Conservation (phyloP, 2,113 vertebrate species). For the Eulemur macaco region DNA sequence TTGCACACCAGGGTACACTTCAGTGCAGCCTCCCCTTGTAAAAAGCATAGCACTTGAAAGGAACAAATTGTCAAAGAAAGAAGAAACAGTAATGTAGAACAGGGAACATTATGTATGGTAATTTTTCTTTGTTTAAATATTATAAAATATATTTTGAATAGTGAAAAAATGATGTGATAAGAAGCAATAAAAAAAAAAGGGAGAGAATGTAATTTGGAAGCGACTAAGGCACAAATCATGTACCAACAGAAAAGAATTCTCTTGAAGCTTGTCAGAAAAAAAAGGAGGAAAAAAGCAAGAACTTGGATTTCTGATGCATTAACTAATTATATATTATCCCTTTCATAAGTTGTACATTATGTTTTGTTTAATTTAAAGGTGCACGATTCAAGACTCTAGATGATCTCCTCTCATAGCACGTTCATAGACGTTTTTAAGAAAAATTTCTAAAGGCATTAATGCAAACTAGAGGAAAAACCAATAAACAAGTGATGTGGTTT, state of each 20-base stretch:
- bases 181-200: background rate
- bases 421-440: background rate
- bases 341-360: background rate
- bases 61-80: background rate
- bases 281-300: background rate
- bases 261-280: background rate
- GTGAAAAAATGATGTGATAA: background rate
- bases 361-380: background rate
- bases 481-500: background rate
- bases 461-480: background rate
- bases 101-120: background rate
- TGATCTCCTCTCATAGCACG: background rate
- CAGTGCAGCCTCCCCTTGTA: background rate
- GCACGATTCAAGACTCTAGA: background rate
- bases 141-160: background rate
- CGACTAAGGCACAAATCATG: fast-evolving
- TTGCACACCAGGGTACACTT: background rate
- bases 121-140: background rate
- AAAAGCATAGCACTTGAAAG: background rate
- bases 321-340: background rate
- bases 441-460: background rate
- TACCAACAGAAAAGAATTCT: background rate
- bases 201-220: background rate
- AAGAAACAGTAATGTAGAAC: background rate
- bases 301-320: background rate